These are phyloP conservation scores for Galerucella pusilla DNA, from an alignment of 2,888 invertebrate species.

Conservation along the genomic window DNA sequence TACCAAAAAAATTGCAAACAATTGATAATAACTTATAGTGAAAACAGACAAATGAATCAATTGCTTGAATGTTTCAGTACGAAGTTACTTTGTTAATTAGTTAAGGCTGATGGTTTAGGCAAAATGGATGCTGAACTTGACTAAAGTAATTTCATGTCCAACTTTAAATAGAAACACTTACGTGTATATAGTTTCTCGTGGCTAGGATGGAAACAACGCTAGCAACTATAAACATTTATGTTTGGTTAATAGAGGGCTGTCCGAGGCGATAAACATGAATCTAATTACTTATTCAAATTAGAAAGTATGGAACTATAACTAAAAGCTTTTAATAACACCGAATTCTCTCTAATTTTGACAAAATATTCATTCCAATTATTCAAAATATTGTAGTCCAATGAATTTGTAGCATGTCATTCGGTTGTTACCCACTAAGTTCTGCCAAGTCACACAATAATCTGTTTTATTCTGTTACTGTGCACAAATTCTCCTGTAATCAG, in stretches of 20 bases:
- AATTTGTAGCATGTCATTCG: too few relatives aligned
- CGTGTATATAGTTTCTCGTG: conserved; percentile 14
- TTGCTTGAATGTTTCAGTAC: conserved; percentile 21
- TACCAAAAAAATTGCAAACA: not conserved
- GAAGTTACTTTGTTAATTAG: conserved; percentile 29
- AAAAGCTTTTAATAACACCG: too few relatives aligned
- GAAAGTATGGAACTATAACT: too few relatives aligned
- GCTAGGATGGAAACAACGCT: not conserved
- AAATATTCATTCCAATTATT: too few relatives aligned
- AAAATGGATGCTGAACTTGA: conserved; percentile 23
- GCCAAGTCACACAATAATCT: too few relatives aligned
- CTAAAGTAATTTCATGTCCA: conserved; percentile 33
- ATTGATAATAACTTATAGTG: not conserved
- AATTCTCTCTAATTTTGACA: too few relatives aligned
- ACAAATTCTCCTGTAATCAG: too few relatives aligned
- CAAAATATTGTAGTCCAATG: too few relatives aligned
- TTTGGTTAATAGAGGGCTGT: not conserved
- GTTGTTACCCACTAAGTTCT: too few relatives aligned
- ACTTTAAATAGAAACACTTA: conserved; percentile 28
- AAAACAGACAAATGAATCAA: conserved; percentile 23
- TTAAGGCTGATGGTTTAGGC: conserved; percentile 29
- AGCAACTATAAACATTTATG: not conserved
- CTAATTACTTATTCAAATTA: not conserved
- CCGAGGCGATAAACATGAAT: not conserved
- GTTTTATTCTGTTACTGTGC: too few relatives aligned